phyloP scores from a whole-genome alignment of 2,113 vertebrate genomes.

The Microcebus lehilahytsara region DNA sequence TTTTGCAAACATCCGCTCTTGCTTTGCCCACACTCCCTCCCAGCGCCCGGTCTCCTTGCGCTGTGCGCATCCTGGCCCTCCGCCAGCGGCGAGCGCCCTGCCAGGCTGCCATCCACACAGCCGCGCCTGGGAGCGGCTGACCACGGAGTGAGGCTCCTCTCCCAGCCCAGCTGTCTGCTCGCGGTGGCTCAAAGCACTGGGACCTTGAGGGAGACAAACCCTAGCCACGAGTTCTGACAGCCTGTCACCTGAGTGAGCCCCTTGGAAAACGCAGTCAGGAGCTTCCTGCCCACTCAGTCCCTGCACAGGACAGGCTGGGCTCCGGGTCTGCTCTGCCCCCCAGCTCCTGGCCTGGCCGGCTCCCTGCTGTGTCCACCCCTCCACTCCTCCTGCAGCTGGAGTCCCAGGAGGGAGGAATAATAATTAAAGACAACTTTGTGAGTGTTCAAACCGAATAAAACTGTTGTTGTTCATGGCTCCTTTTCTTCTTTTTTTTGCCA shows the following conservation, averaged over 20 bases:
- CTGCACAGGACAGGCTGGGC: background rate
- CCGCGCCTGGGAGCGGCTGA: conserved; percentile 46
- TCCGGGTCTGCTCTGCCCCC: conserved; percentile 50
- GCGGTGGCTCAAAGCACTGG: conserved; percentile 31
- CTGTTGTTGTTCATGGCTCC: background rate
- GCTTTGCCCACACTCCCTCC: background rate
- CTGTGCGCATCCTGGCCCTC: background rate
- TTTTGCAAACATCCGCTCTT: conserved; percentile 51
- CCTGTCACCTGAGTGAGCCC: conserved; percentile 66
- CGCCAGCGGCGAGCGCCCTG: conserved; percentile 59
- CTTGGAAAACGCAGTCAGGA: background rate
- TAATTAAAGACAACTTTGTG: conserved; percentile 77
- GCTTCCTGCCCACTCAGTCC: background rate
- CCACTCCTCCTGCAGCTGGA: conserved; percentile 26
- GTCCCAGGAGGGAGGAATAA: conserved; percentile 69
- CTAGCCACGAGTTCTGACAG: conserved; percentile 57
- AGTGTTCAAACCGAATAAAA: conserved; percentile 67
- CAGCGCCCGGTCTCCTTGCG: conserved; percentile 31
- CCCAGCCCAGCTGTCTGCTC: conserved; percentile 74
- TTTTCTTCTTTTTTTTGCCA: conserved; percentile 69
- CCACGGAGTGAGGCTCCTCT: conserved; percentile 41
- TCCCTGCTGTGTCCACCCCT: background rate
- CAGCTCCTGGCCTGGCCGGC: background rate
- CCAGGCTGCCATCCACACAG: conserved; percentile 72
- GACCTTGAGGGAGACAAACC: conserved; percentile 65